Percentiles rank a stretch among this genome's conserved stretches.
Evolutionary conservation across 2,888 invertebrate species (phyloP).

Genomic region (Baronia brevicornis): DNA sequence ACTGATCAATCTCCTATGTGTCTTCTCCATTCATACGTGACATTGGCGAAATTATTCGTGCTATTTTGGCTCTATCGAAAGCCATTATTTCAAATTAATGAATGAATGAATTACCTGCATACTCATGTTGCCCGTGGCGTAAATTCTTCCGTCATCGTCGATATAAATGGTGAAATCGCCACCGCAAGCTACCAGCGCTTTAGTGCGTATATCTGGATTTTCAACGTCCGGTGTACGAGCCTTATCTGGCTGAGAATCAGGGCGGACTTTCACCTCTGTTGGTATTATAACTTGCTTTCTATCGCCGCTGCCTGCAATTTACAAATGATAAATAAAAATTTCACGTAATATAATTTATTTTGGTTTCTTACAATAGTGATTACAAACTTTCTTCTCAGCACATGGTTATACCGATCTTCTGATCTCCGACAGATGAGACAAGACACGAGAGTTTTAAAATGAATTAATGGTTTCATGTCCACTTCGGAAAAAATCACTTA

Average conservation of each 20-base stretch:
- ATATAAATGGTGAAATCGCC: conserved; percentile 86
- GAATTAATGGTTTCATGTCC: too few species aligned
- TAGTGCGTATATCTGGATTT: conserved; percentile 33
- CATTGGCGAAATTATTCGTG: too few species aligned
- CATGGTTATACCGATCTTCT: too few species aligned
- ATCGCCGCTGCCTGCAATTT: conserved; percentile 76
- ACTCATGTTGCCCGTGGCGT: conserved; percentile 84
- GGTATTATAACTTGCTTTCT: conserved; percentile 76
- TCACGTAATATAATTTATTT: neutral
- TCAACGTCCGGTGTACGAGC: conserved; percentile 36
- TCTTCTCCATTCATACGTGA: too few species aligned
- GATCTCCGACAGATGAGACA: too few species aligned
- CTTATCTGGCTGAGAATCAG: conserved; percentile 28
- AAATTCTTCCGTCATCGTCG: conserved; percentile 78
- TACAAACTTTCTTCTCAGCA: too few species aligned
- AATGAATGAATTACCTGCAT: conserved; percentile 32
- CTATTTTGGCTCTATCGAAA: too few species aligned
- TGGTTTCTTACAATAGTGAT: neutral
- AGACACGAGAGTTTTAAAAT: too few species aligned
- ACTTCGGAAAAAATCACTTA: too few species aligned
- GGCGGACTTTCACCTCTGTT: conserved; percentile 58
- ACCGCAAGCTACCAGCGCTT: conserved; percentile 78
- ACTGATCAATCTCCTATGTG: too few species aligned
- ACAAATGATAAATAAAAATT: neutral
- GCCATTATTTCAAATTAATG: too few species aligned